Evolutionary conservation across 2,797 vertebrate genomes (phyloP).

Genomic region (Ctenopoma kingsleyae): DNA sequence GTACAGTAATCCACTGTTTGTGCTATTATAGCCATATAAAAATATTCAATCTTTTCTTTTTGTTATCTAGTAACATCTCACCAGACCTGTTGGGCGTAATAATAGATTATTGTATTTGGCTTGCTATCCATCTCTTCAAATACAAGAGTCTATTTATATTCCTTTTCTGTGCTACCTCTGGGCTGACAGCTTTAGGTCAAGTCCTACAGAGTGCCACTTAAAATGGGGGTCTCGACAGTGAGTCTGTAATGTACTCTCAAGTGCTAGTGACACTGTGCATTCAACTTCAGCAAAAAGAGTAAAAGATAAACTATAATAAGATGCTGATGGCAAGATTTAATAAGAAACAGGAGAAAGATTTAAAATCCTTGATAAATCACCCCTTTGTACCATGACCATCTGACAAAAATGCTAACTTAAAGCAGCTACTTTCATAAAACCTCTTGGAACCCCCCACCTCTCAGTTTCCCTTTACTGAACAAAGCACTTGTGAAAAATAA

Average conservation of each 20-base stretch:
- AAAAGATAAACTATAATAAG: background rate
- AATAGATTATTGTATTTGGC: background rate
- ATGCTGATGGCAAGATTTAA: background rate
- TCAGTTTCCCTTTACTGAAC: constrained; percentile 27
- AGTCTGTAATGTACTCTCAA: background rate
- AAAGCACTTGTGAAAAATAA: background rate
- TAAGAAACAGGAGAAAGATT: background rate
- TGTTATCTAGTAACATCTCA: background rate
- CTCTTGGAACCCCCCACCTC: background rate
- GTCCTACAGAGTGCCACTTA: background rate
- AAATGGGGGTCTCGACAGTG: background rate
- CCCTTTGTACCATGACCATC: background rate
- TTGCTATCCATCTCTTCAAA: background rate
- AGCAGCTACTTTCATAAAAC: background rate
- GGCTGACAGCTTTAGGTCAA: constrained; percentile 20
- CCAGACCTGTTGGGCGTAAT: background rate
- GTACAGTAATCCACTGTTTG: background rate
- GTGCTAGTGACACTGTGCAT: background rate
- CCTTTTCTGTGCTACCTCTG: background rate
- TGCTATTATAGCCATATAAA: background rate
- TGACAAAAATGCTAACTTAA: background rate
- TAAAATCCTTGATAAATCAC: background rate
- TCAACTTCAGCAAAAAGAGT: no score
- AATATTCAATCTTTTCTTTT: background rate
- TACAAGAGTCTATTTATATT: constrained; percentile 15